These are phyloP conservation scores for Phylloscopus trochiloides DNA, from an alignment of 2,113 vertebrate genomes.

Conservation along the genomic window DNA sequence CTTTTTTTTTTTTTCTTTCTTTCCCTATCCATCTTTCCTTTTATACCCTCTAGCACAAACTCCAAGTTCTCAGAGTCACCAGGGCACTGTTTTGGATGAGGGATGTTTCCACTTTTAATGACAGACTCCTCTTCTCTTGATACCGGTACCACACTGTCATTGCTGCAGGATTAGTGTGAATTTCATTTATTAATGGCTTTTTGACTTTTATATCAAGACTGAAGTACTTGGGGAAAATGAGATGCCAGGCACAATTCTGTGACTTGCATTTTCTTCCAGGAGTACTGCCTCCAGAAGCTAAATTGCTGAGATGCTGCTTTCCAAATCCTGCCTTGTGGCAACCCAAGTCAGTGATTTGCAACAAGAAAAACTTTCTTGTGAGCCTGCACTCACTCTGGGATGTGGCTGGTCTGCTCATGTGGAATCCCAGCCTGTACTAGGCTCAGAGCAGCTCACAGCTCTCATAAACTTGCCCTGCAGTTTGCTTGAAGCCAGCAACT, in stretches of 20 bases:
- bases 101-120: not conserved
- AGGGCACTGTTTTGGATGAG: not conserved
- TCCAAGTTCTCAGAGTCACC: not conserved
- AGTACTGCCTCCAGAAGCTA: not conserved
- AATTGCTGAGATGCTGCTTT: not conserved
- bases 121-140: not conserved
- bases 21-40: not conserved
- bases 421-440: not conserved
- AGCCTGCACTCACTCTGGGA: not conserved
- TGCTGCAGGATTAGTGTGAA: not conserved
- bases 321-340: not conserved
- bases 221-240: not conserved
- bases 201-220: not conserved
- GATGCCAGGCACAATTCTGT: not conserved
- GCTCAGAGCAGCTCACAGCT: not conserved
- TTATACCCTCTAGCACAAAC: not conserved
- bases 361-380: not conserved
- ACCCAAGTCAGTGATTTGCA: not conserved
- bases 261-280: not conserved
- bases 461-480: not conserved
- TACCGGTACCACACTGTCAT: not conserved
- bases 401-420: not conserved
- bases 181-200: not conserved
- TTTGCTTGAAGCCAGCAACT: not conserved
- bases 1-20: not conserved